phyloP scores from a whole-genome alignment of 1,140 invertebrate species.

The Eriocheir sinensis region DNA sequence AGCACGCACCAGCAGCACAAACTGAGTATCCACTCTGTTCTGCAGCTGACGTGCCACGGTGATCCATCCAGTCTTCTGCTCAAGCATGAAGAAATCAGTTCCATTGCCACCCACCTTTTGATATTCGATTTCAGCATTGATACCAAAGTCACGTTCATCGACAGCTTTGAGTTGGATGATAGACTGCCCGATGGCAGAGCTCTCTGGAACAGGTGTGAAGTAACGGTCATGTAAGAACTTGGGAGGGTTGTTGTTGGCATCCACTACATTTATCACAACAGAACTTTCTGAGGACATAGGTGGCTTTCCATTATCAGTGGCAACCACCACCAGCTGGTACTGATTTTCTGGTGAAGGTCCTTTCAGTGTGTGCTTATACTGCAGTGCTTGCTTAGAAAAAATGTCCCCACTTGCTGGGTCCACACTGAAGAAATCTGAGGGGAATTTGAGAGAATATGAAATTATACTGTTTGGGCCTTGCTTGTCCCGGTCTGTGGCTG shows the following conservation, averaged over 20 bases:
- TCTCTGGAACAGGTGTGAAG: constrained; percentile 91
- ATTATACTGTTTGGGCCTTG: constrained; percentile 96
- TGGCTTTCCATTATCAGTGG: constrained; percentile 96
- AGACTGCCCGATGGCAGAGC: constrained; percentile 86
- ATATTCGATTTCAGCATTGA: constrained; percentile 94
- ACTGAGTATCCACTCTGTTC: constrained; percentile 84
- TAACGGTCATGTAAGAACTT: constrained; percentile 88
- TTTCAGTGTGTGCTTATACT: constrained; percentile 89
- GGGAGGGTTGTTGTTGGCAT: constrained; percentile 94
- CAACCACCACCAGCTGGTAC: constrained; percentile 91
- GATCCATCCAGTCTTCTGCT: constrained; percentile 90
- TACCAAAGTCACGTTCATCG: constrained; percentile 90
- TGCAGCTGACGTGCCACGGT: constrained; percentile 85
- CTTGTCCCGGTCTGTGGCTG: constrained; percentile 94
- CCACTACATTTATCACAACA: constrained; percentile 93
- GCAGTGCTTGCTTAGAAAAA: constrained; percentile 90
- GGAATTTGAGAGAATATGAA: constrained; percentile 94
- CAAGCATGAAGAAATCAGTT: constrained; percentile 89
- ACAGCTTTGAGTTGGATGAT: constrained; percentile 87
- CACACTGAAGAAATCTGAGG: constrained; percentile 94
- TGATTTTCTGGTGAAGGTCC: constrained; percentile 93
- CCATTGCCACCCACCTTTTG: constrained; percentile 89
- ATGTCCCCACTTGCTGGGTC: constrained; percentile 95
- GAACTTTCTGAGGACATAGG: constrained; percentile 92
- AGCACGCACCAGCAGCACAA: constrained; percentile 87